Evolutionary conservation across 1,140 invertebrate genomes (phyloP).

Genomic region (Zelostemma sp.): DNA sequence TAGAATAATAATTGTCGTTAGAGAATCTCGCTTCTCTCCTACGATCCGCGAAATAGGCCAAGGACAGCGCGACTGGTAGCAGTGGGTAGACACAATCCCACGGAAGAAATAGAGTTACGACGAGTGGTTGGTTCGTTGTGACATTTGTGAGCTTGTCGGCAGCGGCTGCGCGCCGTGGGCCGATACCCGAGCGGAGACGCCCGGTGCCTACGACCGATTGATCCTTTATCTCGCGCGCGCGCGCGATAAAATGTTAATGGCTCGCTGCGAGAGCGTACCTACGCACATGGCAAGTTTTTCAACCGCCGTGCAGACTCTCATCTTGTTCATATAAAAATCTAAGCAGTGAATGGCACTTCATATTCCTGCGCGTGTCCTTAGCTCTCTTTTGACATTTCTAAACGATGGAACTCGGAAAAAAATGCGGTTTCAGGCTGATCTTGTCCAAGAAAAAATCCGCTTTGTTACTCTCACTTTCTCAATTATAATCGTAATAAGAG

Average conservation of each 20-base stretch:
- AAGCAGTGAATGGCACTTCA: constrained; percentile 14
- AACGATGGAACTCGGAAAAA: constrained; percentile 9
- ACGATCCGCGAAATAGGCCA: constrained; percentile 55
- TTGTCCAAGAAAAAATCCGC: too few species aligned
- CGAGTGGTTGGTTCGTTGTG: constrained; percentile 47
- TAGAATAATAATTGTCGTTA: constrained; percentile 48
- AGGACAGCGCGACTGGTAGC: constrained; percentile 55
- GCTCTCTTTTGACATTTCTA: constrained; percentile 15
- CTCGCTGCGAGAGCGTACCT: constrained; percentile 17
- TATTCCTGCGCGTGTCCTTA: constrained; percentile 16
- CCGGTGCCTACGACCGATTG: constrained; percentile 41
- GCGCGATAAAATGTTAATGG: constrained; percentile 54
- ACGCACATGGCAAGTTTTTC: constrained; percentile 11
- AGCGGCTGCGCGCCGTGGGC: constrained; percentile 20
- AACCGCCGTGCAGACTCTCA: neutral
- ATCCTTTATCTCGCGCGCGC: constrained; percentile 44
- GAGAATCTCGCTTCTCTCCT: constrained; percentile 49
- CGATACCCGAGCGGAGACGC: constrained; percentile 14
- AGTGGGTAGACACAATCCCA: constrained; percentile 57
- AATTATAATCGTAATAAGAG: too few species aligned
- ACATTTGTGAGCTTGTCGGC: constrained; percentile 44
- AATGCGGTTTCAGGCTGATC: too few species aligned
- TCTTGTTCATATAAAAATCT: neutral
- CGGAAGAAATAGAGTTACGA: constrained; percentile 50
- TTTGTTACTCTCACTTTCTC: too few species aligned